These are phyloP conservation scores for Phalanger gymnotis DNA, from an alignment of 2,797 vertebrate genomes.

Conservation along the genomic window DNA sequence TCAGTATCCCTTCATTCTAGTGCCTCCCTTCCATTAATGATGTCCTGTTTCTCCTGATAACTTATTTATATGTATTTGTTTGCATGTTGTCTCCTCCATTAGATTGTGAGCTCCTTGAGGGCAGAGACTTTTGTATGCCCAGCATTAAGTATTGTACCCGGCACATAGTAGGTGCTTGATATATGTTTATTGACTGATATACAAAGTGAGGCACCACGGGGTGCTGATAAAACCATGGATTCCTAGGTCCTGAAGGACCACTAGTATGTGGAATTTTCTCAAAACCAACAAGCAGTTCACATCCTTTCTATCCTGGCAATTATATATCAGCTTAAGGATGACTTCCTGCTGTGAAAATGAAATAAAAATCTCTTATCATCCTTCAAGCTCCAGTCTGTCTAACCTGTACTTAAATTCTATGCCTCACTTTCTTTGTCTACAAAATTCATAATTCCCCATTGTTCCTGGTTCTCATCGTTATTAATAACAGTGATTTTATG, in stretches of 20 bases:
- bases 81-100: background rate
- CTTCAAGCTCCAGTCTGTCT: slow-evolving; percentile 43
- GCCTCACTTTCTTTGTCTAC: slow-evolving; percentile 61
- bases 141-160: background rate
- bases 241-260: background rate
- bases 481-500: background rate
- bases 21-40: background rate
- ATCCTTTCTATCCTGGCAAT: slow-evolving; percentile 53
- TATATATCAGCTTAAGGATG: slow-evolving; percentile 32
- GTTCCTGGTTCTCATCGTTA: background rate
- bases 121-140: background rate
- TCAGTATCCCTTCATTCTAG: background rate
- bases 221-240: background rate
- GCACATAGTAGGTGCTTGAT: background rate
- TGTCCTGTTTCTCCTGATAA: background rate
- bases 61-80: background rate
- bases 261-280: background rate
- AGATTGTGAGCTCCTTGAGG: background rate
- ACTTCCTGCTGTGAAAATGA: slow-evolving; percentile 43
- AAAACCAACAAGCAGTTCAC: slow-evolving; percentile 28
- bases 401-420: slow-evolving; percentile 29
- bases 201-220: background rate
- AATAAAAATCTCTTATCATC: slow-evolving; percentile 63
- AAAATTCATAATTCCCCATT: slow-evolving; percentile 10
- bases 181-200: background rate